Conservation (phyloP, 2,797 vertebrate species). For the Mormyrops boulengeri region DNA sequence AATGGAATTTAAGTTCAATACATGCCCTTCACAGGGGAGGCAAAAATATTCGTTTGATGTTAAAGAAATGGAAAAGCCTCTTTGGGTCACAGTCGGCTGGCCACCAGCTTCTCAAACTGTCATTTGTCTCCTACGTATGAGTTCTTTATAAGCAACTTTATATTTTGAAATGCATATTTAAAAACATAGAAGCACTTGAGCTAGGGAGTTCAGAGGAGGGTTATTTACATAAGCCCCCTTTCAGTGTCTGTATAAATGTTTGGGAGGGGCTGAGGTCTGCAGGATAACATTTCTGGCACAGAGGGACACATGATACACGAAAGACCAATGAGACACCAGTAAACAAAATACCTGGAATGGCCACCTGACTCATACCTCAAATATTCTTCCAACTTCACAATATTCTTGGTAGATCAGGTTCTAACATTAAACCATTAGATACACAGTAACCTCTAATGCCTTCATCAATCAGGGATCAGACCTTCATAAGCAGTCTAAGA, state of each 20-base stretch:
- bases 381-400: background rate
- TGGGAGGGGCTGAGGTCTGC: background rate
- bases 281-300: background rate
- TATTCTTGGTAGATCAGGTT: background rate
- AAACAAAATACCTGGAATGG: background rate
- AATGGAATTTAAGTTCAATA: background rate
- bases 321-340: background rate
- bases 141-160: background rate
- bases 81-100: background rate
- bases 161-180: background rate
- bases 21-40: background rate
- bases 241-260: background rate
- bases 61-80: slow-evolving; percentile 1
- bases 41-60: background rate
- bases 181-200: background rate
- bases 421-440: background rate
- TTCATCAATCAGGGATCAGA: background rate
- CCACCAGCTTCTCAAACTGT: background rate
- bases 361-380: background rate
- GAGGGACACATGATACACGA: background rate
- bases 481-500: background rate
- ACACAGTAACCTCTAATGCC: background rate
- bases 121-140: background rate
- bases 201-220: background rate
- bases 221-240: slow-evolving; percentile 1